Percentiles rank a stretch among this genome's conserved stretches.
These are phyloP conservation scores for Sapayoa aenigma DNA, from an alignment of 2,113 vertebrate species.

Conservation along the genomic window DNA sequence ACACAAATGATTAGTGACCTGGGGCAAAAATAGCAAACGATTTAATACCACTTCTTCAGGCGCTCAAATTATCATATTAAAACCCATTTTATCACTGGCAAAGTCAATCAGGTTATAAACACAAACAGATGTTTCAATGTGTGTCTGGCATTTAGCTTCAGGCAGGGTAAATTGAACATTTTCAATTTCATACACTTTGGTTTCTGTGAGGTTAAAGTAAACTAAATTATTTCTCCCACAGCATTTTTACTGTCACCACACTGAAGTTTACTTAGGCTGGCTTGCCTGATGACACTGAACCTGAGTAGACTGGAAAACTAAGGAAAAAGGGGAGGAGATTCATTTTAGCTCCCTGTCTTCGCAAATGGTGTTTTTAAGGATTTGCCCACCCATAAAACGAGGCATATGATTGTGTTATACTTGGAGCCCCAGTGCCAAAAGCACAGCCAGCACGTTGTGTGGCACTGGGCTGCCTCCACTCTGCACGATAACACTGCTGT, in stretches of 20 bases:
- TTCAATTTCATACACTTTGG: slow-evolving; percentile 19
- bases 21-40: background rate
- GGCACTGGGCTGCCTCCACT: background rate
- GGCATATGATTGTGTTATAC: slow-evolving; percentile 10
- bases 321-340: background rate
- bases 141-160: slow-evolving; percentile 28
- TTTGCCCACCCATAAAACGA: slow-evolving; percentile 30
- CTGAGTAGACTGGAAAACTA: background rate
- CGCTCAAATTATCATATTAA: slow-evolving; percentile 50
- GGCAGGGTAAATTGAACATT: slow-evolving; percentile 27
- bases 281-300: background rate
- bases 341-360: background rate
- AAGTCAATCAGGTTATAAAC: slow-evolving; percentile 15
- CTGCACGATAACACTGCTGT: background rate
- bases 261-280: slow-evolving; percentile 16
- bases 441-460: background rate
- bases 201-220: slow-evolving; percentile 52
- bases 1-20: background rate
- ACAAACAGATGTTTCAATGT: slow-evolving; percentile 60
- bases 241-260: slow-evolving; percentile 20
- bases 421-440: background rate
- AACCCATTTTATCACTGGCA: slow-evolving; percentile 56
- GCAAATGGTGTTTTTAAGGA: background rate
- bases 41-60: slow-evolving; percentile 44
- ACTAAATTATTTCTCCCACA: slow-evolving; percentile 38